Evolutionary conservation across 2,113 vertebrate genomes (phyloP).

Genomic region (Speoplatyrhinus poulsoni): DNA sequence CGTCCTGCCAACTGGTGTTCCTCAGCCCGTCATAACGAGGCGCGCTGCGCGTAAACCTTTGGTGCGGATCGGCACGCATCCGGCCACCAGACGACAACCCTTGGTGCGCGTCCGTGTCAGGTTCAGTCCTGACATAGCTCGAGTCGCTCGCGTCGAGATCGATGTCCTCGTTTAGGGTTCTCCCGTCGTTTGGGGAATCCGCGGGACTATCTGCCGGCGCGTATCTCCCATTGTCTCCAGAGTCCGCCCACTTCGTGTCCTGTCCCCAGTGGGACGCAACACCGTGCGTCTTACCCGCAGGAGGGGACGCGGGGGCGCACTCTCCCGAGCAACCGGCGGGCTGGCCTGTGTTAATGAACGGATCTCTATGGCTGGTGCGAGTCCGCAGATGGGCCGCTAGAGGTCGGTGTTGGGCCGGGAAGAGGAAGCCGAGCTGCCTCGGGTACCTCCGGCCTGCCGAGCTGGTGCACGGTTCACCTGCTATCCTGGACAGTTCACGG

Average conservation of each 20-base stretch:
- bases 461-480: constrained; percentile 80
- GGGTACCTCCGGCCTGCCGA: constrained; percentile 62
- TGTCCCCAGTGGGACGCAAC: constrained; percentile 21
- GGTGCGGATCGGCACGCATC: not conserved
- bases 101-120: not conserved
- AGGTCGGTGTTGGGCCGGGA: constrained; percentile 72
- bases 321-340: constrained; percentile 52
- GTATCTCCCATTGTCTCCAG: not conserved
- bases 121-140: not conserved
- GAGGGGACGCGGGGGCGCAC: constrained; percentile 46
- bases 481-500: constrained; percentile 51
- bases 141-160: not conserved
- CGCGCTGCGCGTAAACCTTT: constrained; percentile 58
- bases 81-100: too few species aligned
- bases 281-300: constrained; percentile 14
- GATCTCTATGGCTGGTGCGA: constrained; percentile 49
- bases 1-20: constrained; percentile 48
- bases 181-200: not conserved
- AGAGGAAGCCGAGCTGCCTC: constrained; percentile 58
- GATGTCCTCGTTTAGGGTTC: not conserved
- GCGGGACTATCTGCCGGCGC: not conserved
- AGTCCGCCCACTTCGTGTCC: constrained; percentile 15
- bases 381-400: constrained; percentile 73
- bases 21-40: constrained; percentile 21
- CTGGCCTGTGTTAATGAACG: constrained; percentile 26